phyloP scores from a whole-genome alignment of 2,888 invertebrate genomes.

The Unio pictorum region DNA sequence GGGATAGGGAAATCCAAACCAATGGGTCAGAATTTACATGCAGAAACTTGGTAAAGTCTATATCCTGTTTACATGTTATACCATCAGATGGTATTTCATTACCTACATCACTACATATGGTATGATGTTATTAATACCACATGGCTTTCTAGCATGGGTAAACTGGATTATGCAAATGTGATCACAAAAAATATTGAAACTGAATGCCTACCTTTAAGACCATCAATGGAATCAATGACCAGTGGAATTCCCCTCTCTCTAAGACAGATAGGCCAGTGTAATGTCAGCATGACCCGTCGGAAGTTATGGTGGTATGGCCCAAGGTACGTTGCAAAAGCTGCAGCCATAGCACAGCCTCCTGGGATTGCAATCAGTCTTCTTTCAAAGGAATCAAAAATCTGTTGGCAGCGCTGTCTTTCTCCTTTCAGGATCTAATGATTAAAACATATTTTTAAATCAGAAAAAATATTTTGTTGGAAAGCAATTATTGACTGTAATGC shows the following conservation, averaged over 20 bases:
- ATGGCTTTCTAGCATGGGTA: too few species aligned
- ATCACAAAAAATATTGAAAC: neutral
- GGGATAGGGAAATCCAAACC: too few species aligned
- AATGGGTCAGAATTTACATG: too few species aligned
- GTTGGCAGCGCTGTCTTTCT: constrained; percentile 62
- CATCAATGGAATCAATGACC: constrained; percentile 68
- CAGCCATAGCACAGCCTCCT: constrained; percentile 68
- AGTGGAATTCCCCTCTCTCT: constrained; percentile 69
- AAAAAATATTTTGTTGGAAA: too few species aligned
- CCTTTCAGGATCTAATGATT: constrained; percentile 54
- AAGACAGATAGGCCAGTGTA: constrained; percentile 70
- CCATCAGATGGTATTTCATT: too few species aligned
- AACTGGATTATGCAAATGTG: too few species aligned
- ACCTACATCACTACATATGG: too few species aligned
- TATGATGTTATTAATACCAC: too few species aligned
- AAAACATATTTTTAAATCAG: too few species aligned
- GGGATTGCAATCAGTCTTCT: constrained; percentile 60
- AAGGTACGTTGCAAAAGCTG: constrained; percentile 67
- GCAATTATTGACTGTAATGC: too few species aligned
- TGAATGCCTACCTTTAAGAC: constrained; percentile 56
- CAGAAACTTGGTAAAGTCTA: too few species aligned
- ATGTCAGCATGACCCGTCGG: constrained; percentile 67
- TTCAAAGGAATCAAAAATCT: constrained; percentile 62
- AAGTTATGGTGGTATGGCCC: constrained; percentile 70
- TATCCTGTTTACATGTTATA: too few species aligned